Evolutionary conservation across 2,888 invertebrate species (phyloP), one percentile per base, ranked within the genome.

Genomic region (Azorinus chamasolen): DNA sequence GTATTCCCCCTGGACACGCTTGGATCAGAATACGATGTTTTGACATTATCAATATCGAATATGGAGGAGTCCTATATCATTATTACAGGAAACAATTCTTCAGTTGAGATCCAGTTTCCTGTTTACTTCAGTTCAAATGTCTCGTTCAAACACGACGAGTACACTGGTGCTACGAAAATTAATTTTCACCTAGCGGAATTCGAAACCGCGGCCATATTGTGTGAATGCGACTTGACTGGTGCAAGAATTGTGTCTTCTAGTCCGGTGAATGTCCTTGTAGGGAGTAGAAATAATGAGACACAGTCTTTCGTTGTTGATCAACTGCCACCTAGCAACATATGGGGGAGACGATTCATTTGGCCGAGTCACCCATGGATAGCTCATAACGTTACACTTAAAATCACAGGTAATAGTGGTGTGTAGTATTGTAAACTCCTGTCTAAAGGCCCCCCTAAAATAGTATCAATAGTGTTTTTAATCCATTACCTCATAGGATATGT

Each of bases 341-440:
- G 71, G 70, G 81, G 81, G 14, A 53, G 62, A 59, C 45, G 64
- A 39, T 75, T 72, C 27, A 55, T 81, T 14, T 81, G 68, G 45
- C 39, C 70, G 4, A 53, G 54, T 18, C 74, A 78, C 24, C 20
- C 55, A n/a, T 78, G 71, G 69, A 57, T 78, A 46, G 54, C 55
- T 25, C 32, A 59, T 18, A 72, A 78, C 45, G 53, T 81, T 4
- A 65, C 72, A 25, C 45, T 81, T 14, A 78, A 69, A 69, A 72
- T 81, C 18, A 50, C 65, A 66, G 81, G 81, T 81, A 66, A 32
- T n/a, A n/a, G n/a, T n/a, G n/a, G n/a, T n/a, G n/a, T n/a, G n/a
- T n/a, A n/a, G n/a, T n/a, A n/a, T n/a, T n/a, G n/a, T n/a, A n/a
- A n/a, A n/a, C n/a, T n/a, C n/a, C n/a, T n/a, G n/a, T n/a, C n/a